phyloP scores from a whole-genome alignment of 2,113 vertebrate genomes.

The Pagrus major region DNA sequence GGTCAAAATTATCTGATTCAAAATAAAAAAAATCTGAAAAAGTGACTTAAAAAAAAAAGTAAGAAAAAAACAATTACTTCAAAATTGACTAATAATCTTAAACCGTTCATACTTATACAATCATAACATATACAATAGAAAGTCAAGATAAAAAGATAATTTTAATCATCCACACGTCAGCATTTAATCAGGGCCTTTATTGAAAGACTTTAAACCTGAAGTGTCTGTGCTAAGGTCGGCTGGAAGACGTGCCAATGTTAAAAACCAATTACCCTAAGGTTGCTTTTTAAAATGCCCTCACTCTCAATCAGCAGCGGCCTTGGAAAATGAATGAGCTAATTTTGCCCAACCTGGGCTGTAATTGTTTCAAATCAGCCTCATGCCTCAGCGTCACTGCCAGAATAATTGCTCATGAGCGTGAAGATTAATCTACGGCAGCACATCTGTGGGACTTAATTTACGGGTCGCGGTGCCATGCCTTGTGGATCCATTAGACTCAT shows the following conservation, averaged over 20 bases:
- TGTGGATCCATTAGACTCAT: conserved; percentile 71
- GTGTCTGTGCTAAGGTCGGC: conserved; percentile 14
- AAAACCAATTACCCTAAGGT: conserved; percentile 62
- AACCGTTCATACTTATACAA: too few relatives aligned
- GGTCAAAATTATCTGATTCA: too few relatives aligned
- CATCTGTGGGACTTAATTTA: conserved; percentile 83
- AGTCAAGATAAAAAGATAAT: conserved; percentile 12
- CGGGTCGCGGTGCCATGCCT: conserved; percentile 64
- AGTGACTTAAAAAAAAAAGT: too few relatives aligned
- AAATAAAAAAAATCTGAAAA: too few relatives aligned
- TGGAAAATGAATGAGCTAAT: conserved; percentile 73
- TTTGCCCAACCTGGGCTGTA: conserved; percentile 77
- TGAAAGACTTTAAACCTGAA: conserved; percentile 1
- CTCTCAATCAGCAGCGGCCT: conserved; percentile 63
- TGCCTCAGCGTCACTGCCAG: conserved; percentile 68
- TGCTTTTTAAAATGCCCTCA: conserved; percentile 62
- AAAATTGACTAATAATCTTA: too few relatives aligned
- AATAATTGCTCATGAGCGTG: conserved; percentile 77
- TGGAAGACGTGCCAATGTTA: conserved; percentile 48
- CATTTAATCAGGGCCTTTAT: background rate
- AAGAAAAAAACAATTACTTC: too few relatives aligned
- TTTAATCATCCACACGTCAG: conserved; percentile 2
- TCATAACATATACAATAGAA: conserved; percentile 4
- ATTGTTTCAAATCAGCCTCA: conserved; percentile 85
- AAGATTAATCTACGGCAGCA: conserved; percentile 84